Conservation (phyloP, 2,797 vertebrate genomes). For the Cynopterus sphinx region DNA sequence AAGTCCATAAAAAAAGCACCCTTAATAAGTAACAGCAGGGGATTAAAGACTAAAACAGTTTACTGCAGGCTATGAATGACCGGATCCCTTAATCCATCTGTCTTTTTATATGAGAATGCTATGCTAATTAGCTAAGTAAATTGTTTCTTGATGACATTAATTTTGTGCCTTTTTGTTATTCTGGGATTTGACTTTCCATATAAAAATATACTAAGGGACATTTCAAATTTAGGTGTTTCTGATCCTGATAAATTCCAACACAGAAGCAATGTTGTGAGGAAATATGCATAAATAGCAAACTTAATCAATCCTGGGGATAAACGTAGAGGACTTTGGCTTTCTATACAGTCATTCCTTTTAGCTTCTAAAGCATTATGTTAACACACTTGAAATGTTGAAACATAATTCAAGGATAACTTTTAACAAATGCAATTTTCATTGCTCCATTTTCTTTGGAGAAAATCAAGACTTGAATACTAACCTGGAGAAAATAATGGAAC, state of each 20-base stretch:
- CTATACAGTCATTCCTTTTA: constrained; percentile 69
- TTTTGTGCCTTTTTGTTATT: constrained; percentile 77
- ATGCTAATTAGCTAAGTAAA: constrained; percentile 75
- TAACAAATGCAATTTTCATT: constrained; percentile 82
- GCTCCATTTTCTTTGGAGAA: constrained; percentile 82
- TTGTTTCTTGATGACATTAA: constrained; percentile 79
- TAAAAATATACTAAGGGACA: constrained; percentile 70
- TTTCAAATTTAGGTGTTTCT: constrained; percentile 75
- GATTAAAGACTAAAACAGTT: constrained; percentile 75
- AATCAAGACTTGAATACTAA: constrained; percentile 83
- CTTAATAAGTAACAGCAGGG: constrained; percentile 61
- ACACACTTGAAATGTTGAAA: constrained; percentile 77
- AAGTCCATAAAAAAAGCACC: constrained; percentile 62
- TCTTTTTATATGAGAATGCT: constrained; percentile 73
- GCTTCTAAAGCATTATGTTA: constrained; percentile 75
- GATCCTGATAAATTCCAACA: constrained; percentile 67
- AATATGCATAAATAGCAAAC: constrained; percentile 66
- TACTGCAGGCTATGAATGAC: constrained; percentile 70
- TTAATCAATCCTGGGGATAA: constrained; percentile 54
- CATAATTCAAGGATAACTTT: constrained; percentile 80
- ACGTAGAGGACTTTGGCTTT: constrained; percentile 50
- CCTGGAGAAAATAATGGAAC: constrained; percentile 76
- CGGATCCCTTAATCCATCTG: constrained; percentile 77
- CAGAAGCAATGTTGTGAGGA: constrained; percentile 65
- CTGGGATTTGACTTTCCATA: constrained; percentile 75